phyloP scores from a whole-genome alignment of 92 coral and sea anemone genomes.

The Porites rus region DNA sequence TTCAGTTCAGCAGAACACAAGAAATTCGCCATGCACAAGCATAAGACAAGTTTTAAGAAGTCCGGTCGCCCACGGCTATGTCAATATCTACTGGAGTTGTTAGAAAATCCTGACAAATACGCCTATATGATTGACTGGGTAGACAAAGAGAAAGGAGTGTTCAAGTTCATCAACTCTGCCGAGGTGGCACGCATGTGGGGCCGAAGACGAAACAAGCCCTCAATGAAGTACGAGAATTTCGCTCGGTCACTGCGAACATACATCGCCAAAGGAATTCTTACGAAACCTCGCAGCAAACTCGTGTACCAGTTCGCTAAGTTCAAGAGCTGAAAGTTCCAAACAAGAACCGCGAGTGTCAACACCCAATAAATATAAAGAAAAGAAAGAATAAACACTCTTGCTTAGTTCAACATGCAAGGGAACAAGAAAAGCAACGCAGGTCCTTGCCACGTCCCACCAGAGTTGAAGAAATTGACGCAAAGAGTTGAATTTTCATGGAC shows the following conservation, averaged over 20 bases:
- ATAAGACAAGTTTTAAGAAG: constrained; percentile 51
- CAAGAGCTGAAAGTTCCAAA: constrained; percentile 34
- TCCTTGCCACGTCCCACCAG: neutral
- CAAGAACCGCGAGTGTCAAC: neutral
- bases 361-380: neutral
- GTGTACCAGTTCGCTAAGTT: constrained; percentile 85
- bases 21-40: constrained; percentile 49
- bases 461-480: neutral
- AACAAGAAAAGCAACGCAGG: neutral
- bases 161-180: constrained; percentile 93
- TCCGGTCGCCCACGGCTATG: constrained; percentile 98
- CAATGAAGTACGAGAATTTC: constrained; percentile 99
- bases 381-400: neutral
- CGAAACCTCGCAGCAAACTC: constrained; percentile 95
- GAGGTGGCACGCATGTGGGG: constrained; percentile 98
- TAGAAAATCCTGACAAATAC: constrained; percentile 83
- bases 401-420: constrained; percentile 1
- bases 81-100: constrained; percentile 88
- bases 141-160: constrained; percentile 92
- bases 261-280: constrained; percentile 96
- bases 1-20: constrained; percentile 36
- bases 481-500: neutral
- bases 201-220: constrained; percentile 91
- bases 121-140: constrained; percentile 95
- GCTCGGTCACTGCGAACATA: constrained; percentile 97